A percentile compares a stretch with the other conserved stretches of the same genome.
Evolutionary conservation across 2,888 invertebrate genomes (phyloP).

Genomic region (Agrochola lychnidis): DNA sequence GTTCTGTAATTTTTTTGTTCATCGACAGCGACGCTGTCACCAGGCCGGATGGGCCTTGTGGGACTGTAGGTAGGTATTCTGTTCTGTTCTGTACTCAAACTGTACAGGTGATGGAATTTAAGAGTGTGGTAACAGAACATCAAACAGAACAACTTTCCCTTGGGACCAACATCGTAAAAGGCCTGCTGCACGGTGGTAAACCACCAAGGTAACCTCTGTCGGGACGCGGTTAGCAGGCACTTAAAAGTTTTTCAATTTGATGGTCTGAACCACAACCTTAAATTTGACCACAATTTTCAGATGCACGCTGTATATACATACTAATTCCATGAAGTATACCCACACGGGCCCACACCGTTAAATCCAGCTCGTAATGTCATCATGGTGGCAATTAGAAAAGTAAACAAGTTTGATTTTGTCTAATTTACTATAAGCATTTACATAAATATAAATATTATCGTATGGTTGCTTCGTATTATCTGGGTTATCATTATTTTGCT

Average conservation of each 20-base stretch:
- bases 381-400: neutral
- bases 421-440: neutral
- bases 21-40: neutral
- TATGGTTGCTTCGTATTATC: neutral
- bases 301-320: neutral
- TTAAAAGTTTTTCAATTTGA: neutral
- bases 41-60: neutral
- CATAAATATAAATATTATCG: neutral
- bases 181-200: too few species aligned
- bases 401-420: constrained; percentile 9
- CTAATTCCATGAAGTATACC: neutral
- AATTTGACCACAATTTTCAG: neutral
- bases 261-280: neutral
- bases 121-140: too few species aligned
- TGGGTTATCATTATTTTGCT: constrained; percentile 44
- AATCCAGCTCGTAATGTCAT: neutral
- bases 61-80: neutral
- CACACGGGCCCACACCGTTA: neutral
- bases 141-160: neutral
- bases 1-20: neutral
- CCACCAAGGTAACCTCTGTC: too few species aligned
- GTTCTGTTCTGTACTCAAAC: neutral
- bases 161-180: neutral
- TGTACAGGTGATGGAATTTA: too few species aligned
- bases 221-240: too few species aligned